Percentiles rank a stretch among this genome's conserved stretches.
Conservation (phyloP, 2,797 vertebrate species). For the Luscinia megarhynchos region DNA sequence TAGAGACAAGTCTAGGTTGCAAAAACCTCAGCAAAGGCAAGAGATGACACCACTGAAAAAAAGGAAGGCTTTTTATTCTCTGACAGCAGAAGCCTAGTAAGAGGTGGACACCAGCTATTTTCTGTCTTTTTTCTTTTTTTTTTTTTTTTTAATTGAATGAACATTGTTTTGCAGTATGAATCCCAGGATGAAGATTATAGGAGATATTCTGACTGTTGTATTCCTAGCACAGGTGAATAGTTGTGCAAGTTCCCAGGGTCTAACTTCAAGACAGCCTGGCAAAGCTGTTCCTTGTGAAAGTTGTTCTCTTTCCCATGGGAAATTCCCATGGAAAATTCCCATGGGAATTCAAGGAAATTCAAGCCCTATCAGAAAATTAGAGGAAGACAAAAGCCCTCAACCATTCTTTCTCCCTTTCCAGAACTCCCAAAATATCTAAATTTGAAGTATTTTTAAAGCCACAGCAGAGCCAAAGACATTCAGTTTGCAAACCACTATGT, state of each 20-base stretch:
- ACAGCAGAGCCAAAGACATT: constrained; percentile 36
- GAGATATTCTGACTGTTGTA: neutral
- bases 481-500: constrained; percentile 11
- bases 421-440: constrained; percentile 13
- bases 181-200: neutral
- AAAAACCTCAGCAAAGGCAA: neutral
- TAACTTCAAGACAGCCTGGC: neutral
- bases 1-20: neutral
- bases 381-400: constrained; percentile 39
- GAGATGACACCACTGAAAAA: neutral
- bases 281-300: constrained; percentile 8
- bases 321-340: constrained; percentile 57
- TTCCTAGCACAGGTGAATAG: neutral
- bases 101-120: neutral
- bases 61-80: neutral
- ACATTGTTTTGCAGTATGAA: constrained; percentile 14
- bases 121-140: neutral
- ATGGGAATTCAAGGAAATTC: constrained; percentile 64
- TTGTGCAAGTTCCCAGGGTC: neutral
- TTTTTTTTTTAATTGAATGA: neutral
- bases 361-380: constrained; percentile 54
- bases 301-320: neutral
- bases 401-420: constrained; percentile 1
- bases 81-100: neutral
- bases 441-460: constrained; percentile 46